Evolutionary conservation across 2,113 vertebrate genomes (phyloP).

Genomic region (Arvicanthis niloticus): DNA sequence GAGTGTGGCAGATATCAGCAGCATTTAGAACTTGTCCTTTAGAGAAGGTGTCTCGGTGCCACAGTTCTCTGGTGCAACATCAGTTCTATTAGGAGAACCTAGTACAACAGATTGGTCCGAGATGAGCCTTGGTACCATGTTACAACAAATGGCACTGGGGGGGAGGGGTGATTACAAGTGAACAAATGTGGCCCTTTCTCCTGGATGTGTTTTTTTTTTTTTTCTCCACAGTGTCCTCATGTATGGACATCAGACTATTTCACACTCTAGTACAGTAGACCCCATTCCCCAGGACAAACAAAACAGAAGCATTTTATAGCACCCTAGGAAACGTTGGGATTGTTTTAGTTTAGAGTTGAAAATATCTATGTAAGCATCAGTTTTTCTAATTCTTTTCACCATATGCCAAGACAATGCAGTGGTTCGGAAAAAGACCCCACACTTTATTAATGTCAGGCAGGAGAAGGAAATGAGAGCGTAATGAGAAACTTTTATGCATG

Average conservation of each 20-base stretch:
- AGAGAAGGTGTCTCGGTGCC: not conserved
- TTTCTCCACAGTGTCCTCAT: not conserved
- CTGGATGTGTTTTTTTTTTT: not conserved
- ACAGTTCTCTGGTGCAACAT: not conserved
- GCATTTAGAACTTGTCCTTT: not conserved
- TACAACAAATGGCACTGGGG: not conserved
- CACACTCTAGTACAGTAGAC: not conserved
- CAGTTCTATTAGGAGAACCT: not conserved
- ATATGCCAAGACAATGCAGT: not conserved
- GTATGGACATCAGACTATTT: not conserved
- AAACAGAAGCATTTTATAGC: not conserved
- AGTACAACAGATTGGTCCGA: not conserved
- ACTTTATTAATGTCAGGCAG: slow-evolving; percentile 29
- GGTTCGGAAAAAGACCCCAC: slow-evolving; percentile 26
- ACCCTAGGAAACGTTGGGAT: not conserved
- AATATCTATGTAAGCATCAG: not conserved
- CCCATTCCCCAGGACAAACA: not conserved
- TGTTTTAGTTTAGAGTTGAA: slow-evolving; percentile 10
- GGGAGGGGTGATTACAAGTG: not conserved
- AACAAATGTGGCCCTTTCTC: not conserved
- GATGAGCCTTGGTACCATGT: not conserved
- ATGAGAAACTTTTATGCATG: not conserved
- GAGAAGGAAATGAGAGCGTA: slow-evolving; percentile 35
- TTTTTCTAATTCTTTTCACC: slow-evolving; percentile 34
- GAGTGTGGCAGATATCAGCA: not conserved